These are phyloP conservation scores for Aspidoscelis tigris DNA, from an alignment of 2,113 vertebrate genomes.

Conservation along the genomic window DNA sequence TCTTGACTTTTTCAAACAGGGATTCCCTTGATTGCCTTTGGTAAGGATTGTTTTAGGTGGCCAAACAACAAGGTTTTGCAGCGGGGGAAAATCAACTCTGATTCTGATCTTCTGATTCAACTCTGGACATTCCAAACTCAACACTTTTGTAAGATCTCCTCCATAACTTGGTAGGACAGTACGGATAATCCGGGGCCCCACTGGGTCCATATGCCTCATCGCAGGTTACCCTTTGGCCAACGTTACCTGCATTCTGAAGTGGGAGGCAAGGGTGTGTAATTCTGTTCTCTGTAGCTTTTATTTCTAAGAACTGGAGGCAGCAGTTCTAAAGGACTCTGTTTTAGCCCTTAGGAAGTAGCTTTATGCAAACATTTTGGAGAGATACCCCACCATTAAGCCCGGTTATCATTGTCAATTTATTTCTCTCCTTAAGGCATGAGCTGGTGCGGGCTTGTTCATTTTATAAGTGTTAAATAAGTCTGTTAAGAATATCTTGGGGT, in stretches of 20 bases:
- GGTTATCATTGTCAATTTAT: slow-evolving; percentile 35
- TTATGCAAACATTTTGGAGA: slow-evolving; percentile 54
- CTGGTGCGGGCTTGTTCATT: slow-evolving; percentile 56
- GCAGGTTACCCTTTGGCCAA: too few relatives aligned
- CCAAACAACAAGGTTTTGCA: too few relatives aligned
- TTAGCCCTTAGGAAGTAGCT: slow-evolving; percentile 31
- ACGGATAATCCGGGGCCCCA: too few relatives aligned
- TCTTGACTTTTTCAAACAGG: too few relatives aligned
- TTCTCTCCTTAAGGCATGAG: slow-evolving; percentile 30
- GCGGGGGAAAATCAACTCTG: too few relatives aligned
- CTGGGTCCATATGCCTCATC: not conserved
- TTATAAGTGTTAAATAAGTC: slow-evolving; percentile 61
- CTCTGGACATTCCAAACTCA: too few relatives aligned
- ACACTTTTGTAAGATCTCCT: too few relatives aligned
- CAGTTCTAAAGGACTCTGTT: slow-evolving; percentile 10
- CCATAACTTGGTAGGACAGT: not conserved
- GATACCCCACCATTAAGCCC: slow-evolving; percentile 30
- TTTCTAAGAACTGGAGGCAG: not conserved
- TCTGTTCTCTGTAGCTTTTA: slow-evolving; percentile 28
- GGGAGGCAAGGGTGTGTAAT: too few relatives aligned
- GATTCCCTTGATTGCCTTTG: too few relatives aligned
- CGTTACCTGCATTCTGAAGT: not conserved
- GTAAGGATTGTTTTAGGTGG: too few relatives aligned
- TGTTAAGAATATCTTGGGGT: slow-evolving; percentile 59
- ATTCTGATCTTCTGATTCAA: too few relatives aligned